A percentile compares a stretch with the other conserved stretches of the same genome.
phyloP scores from a whole-genome alignment of 2,113 vertebrate species.

The Rattus rattus region DNA sequence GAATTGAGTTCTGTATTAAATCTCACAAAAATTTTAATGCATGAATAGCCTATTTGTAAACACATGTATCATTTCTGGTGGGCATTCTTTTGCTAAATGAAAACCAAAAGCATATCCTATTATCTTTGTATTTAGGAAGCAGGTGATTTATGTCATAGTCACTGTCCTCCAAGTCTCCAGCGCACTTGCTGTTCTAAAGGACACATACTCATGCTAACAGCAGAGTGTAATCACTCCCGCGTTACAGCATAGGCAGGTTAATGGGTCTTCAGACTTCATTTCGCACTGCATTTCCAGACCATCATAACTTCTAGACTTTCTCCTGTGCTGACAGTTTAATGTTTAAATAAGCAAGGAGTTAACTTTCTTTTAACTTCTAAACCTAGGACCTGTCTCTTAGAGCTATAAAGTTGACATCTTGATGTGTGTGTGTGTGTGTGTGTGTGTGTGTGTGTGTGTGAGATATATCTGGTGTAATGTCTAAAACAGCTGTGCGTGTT shows the following conservation, averaged over 20 bases:
- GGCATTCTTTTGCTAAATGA: neutral
- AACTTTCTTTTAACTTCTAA: constrained; percentile 86
- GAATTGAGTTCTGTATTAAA: neutral
- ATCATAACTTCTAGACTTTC: constrained; percentile 83
- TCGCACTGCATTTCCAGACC: constrained; percentile 80
- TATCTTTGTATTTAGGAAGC: neutral
- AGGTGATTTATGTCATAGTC: constrained; percentile 46
- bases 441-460: neutral
- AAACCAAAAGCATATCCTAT: constrained; percentile 3
- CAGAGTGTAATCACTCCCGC: constrained; percentile 61
- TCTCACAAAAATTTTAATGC: neutral
- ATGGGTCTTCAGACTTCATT: constrained; percentile 84
- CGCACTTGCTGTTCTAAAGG: neutral
- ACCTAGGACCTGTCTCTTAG: constrained; percentile 74
- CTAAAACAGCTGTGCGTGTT: constrained; percentile 82
- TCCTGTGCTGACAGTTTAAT: constrained; percentile 87
- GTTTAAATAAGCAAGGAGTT: constrained; percentile 83
- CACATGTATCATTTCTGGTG: constrained; percentile 36
- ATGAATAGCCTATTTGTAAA: constrained; percentile 13
- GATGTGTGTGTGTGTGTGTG: neutral
- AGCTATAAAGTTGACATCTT: constrained; percentile 79
- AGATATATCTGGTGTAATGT: constrained; percentile 69
- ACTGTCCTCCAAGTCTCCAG: neutral
- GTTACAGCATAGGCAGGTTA: constrained; percentile 80
- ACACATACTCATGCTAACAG: constrained; percentile 55